Percentiles rank a stretch among this genome's conserved stretches.
phyloP scores from a whole-genome alignment of 1,140 invertebrate genomes.

The Lepidurus arcticus region DNA sequence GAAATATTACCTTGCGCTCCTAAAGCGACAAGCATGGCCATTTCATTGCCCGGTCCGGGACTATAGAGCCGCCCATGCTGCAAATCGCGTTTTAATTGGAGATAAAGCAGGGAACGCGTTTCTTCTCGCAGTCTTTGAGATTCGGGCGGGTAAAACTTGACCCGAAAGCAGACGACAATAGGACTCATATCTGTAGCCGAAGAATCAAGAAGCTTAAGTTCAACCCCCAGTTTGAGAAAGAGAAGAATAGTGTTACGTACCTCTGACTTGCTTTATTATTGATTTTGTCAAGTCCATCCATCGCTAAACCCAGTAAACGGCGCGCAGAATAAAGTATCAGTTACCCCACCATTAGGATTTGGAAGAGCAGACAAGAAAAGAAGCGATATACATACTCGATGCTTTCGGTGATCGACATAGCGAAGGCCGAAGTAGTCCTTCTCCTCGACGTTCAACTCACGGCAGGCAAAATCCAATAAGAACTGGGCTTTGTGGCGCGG shows the following conservation, averaged over 20 bases:
- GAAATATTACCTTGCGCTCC: conserved; percentile 77
- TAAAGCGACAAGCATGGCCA: conserved; percentile 80
- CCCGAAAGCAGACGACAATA: conserved; percentile 82
- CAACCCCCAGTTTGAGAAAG: background rate
- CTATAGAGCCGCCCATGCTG: conserved; percentile 90
- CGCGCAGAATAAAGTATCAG: conserved; percentile 21
- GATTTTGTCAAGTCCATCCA: conserved; percentile 92
- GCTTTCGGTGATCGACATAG: conserved; percentile 85
- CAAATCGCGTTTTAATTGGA: conserved; percentile 89
- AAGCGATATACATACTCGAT: conserved; percentile 63
- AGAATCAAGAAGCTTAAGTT: background rate
- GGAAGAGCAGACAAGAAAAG: conserved; percentile 29
- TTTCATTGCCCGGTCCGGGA: conserved; percentile 66
- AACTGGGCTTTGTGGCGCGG: conserved; percentile 87
- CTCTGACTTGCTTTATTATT: conserved; percentile 91
- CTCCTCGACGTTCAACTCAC: conserved; percentile 86
- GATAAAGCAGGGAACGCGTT: conserved; percentile 85
- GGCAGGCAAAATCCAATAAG: conserved; percentile 87
- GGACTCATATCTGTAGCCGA: conserved; percentile 65
- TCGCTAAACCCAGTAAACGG: conserved; percentile 65
- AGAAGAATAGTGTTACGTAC: conserved; percentile 47
- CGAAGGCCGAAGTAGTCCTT: conserved; percentile 95
- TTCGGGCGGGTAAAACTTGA: conserved; percentile 92
- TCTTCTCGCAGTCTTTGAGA: conserved; percentile 77
- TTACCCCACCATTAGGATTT: background rate